Evolutionary conservation across 2,888 invertebrate species (phyloP), one percentile per base, ranked within the genome.

Genomic region (Oxytorus armatus): DNA sequence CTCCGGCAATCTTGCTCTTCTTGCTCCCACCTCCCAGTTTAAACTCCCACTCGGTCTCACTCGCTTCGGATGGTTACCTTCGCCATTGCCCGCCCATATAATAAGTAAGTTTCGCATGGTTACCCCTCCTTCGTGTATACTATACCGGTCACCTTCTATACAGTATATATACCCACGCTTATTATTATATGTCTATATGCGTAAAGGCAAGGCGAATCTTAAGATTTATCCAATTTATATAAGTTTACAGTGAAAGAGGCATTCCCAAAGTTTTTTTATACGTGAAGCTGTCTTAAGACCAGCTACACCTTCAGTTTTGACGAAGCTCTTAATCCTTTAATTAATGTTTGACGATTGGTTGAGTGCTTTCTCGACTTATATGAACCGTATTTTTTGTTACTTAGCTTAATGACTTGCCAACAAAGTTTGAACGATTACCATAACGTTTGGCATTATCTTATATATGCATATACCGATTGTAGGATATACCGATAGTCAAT

Each of bases 81-180:
- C 61, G 49, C 49, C 55, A 79, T 59, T 75, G 79, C 72, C 72
- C 80, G 80, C 76, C 77, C 80, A 77, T 77, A 73, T 80, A 80
- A 80, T 80, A 80, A 80, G 76, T 77, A 77, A 80, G 72, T 77
- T 80, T 80, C 66, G 76, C 80, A 73, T 68, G 63, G 72, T 72
- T 73, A 63, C 44, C 55, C 73, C 73, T 21, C 21, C 44, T 18
- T 14, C 21, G n/a, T 8, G 42, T 65, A 55, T 44, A 18, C 39
- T 39, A 33, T 39, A 51, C 29, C 51, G 66, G 23, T 68, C 53
- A 65, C 42, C 23, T 57, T 42, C 42, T 75, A 18, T 51, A 75
- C 25, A 25, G 18, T 11, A 42, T 10, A 49, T 11, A 42, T 10
- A 49, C 57, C 51, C 33, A 61, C 51, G 18, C 51, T 66, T 25